These are phyloP conservation scores for Agriopis aurantiaria DNA, from an alignment of 2,888 invertebrate genomes.

Conservation along the genomic window DNA sequence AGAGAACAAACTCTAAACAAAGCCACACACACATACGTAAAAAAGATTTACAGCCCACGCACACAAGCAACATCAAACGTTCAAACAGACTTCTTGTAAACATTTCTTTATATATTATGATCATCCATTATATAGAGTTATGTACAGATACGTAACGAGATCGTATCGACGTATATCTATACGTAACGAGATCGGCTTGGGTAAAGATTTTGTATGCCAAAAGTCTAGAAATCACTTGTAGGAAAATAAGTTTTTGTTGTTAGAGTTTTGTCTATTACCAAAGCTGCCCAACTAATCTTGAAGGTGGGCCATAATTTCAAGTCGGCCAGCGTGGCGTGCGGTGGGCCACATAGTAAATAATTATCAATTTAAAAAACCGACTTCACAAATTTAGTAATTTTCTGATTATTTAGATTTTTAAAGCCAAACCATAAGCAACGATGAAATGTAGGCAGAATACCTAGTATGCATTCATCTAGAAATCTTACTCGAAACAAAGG, in stretches of 20 bases:
- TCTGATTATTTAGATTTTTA: too few species aligned
- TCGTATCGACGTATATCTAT: too few species aligned
- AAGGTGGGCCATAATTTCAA: neutral
- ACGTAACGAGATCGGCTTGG: neutral
- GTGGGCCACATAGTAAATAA: too few species aligned
- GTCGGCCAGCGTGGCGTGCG: neutral
- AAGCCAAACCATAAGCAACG: neutral
- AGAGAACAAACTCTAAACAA: conserved; percentile 22
- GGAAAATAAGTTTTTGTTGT: neutral
- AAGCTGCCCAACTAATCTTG: neutral
- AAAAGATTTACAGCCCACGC: conserved; percentile 42
- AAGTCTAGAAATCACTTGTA: neutral
- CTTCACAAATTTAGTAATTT: too few species aligned
- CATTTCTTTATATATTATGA: conserved; percentile 53
- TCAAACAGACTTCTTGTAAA: conserved; percentile 50
- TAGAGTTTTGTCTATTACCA: neutral
- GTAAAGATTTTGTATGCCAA: conserved; percentile 1
- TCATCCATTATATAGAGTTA: conserved; percentile 31
- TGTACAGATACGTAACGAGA: conserved; percentile 12
- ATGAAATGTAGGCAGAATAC: too few species aligned
- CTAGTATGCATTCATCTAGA: too few species aligned
- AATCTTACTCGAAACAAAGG: too few species aligned
- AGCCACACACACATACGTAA: conserved; percentile 36
- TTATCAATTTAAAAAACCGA: neutral
- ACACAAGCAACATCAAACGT: conserved; percentile 32